phyloP scores from a whole-genome alignment of 2,888 invertebrate species.

The Epirrhoe tristata region DNA sequence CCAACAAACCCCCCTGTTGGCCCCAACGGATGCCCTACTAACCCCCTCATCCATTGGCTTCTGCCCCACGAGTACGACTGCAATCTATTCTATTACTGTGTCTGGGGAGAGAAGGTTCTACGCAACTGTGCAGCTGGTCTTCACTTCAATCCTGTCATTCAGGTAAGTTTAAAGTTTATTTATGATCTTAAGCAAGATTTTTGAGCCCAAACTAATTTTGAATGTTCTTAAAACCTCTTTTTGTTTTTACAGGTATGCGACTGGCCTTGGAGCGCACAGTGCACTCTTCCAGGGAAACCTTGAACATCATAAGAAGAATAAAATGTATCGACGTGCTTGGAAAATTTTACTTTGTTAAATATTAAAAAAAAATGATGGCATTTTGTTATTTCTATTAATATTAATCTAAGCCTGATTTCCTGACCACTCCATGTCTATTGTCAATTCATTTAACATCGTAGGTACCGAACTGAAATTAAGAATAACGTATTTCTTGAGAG shows the following conservation, averaged over 20 bases:
- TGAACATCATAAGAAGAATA: neutral
- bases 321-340: neutral
- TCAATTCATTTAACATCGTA: too few species aligned
- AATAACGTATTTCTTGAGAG: too few species aligned
- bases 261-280: constrained; percentile 61
- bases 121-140: constrained; percentile 55
- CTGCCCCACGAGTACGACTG: constrained; percentile 64
- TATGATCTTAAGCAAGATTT: neutral
- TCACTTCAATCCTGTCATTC: constrained; percentile 64
- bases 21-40: constrained; percentile 67
- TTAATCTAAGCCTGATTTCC: too few species aligned
- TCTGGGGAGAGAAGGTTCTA: constrained; percentile 60
- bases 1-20: constrained; percentile 30
- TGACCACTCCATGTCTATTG: too few species aligned
- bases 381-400: neutral
- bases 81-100: constrained; percentile 70
- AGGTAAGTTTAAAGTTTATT: constrained; percentile 50
- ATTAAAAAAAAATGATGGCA: neutral
- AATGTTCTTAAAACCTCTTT: neutral
- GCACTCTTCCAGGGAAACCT: constrained; percentile 33
- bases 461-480: too few species aligned
- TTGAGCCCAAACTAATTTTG: neutral
- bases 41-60: constrained; percentile 67
- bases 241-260: constrained; percentile 62
- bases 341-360: neutral